Percentiles rank a stretch among this genome's conserved stretches.
phyloP scores from a whole-genome alignment of 2,888 invertebrate genomes.

The Lepidocyrtoides sp. region DNA sequence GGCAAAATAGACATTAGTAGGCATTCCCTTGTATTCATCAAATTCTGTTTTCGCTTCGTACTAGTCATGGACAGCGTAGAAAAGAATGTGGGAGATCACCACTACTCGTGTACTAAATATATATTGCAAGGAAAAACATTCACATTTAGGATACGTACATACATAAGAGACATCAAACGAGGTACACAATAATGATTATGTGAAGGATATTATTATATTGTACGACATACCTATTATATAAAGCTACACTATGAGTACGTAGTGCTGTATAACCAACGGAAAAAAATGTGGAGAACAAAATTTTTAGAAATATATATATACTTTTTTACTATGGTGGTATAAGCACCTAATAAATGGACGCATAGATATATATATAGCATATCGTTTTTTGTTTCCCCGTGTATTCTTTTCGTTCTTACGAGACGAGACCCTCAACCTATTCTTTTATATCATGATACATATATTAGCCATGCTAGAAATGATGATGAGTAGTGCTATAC shows the following conservation, averaged over 20 bases:
- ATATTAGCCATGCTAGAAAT: no score
- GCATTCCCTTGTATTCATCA: not conserved
- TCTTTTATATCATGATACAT: not conserved
- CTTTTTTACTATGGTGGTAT: no score
- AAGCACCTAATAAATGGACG: no score
- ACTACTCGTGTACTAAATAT: not conserved
- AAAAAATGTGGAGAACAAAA: not conserved
- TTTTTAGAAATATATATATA: not conserved
- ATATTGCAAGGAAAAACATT: not conserved
- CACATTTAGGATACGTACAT: not conserved
- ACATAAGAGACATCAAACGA: not conserved
- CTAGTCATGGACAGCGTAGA: slow-evolving; percentile 32
- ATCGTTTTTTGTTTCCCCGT: not conserved
- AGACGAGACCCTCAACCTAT: not conserved
- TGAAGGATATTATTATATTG: not conserved
- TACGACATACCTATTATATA: not conserved
- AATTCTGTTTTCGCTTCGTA: not conserved
- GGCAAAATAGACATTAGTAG: slow-evolving; percentile 37
- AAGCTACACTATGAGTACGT: not conserved
- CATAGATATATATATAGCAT: not conserved
- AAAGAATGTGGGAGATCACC: slow-evolving; percentile 1
- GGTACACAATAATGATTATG: slow-evolving; percentile 9
- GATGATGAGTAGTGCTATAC: no score
- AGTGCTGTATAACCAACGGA: not conserved
- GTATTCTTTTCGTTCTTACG: not conserved